Evolutionary conservation across 2,888 invertebrate genomes (phyloP).

Genomic region (Branchellion lobata): DNA sequence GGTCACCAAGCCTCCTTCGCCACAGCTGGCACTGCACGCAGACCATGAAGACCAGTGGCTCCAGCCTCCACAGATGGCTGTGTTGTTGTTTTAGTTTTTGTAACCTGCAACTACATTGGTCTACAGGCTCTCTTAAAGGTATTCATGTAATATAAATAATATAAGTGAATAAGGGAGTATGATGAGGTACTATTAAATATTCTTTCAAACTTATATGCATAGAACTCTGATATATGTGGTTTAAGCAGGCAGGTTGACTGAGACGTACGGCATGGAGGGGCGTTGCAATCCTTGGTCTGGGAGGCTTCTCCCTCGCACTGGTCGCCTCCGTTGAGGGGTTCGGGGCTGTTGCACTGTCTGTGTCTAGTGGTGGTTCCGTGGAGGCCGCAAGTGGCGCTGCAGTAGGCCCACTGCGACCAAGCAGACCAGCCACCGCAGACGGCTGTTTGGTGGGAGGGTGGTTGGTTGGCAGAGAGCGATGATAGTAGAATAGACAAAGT

Average conservation of each 20-base stretch:
- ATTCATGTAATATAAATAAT: too few relatives aligned
- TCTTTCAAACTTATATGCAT: too few relatives aligned
- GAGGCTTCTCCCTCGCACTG: constrained; percentile 46
- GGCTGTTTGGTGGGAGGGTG: constrained; percentile 15
- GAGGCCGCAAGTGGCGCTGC: constrained; percentile 47
- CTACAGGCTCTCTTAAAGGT: too few relatives aligned
- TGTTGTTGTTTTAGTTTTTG: background rate
- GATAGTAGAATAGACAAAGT: background rate
- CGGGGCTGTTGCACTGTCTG: constrained; percentile 47
- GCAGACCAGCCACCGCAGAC: constrained; percentile 47
- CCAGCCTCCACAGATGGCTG: constrained; percentile 48
- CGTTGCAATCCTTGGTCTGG: constrained; percentile 44
- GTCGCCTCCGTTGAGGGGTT: constrained; percentile 48
- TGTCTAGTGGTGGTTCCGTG: constrained; percentile 42
- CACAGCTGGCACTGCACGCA: constrained; percentile 48
- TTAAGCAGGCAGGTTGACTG: too few relatives aligned
- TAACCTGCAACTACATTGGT: too few relatives aligned
- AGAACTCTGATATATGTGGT: too few relatives aligned
- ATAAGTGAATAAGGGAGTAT: too few relatives aligned
- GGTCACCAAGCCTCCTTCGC: constrained; percentile 31
- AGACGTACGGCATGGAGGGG: constrained; percentile 45
- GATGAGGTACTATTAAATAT: too few relatives aligned
- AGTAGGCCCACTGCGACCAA: constrained; percentile 48
- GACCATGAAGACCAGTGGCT: constrained; percentile 48
- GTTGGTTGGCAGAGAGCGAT: background rate